Base-by-base conservation (phyloP, 1,140 invertebrate genomes). In the Globodera rostochiensis region DNA sequence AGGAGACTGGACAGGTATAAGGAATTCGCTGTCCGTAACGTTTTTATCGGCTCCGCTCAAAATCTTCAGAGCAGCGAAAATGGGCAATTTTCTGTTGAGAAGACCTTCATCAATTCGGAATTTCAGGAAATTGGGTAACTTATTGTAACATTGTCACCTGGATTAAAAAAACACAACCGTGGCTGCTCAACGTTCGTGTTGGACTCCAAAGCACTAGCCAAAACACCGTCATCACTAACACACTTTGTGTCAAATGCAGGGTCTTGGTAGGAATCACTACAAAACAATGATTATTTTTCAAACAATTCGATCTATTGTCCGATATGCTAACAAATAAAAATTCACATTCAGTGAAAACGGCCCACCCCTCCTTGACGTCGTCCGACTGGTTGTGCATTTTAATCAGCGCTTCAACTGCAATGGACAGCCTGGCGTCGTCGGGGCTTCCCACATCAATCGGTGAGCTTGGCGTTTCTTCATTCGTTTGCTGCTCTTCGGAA, bases 11-110 rank as follows among this genome's bases (percentile, higher is more conserved):
- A 78, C 25, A 45, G 76, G 76, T 71, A 78, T 70, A 6, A 78
- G 15, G 36, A 69, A 78, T 25, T 78, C 49, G 50, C 70, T 64
- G 49, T 46, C 15, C 13, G 6, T 6, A 13, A 25, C 5, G 19
- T n/a, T 77, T 77, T 77, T 66, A 46, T 78, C 64, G 45, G 21
- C 76, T 9, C 76, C 76, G 45, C 21, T 36, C 21, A 78, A 7
- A 53, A 78, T 69, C 45, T 78, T 47, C 25, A 78, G 70, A 15
- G 76, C 60, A n/a, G 57, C 76, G 46, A 46, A 78, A 78, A 78
- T n/a, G 46, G 76, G 76, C 19, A 70, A 21, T 49, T 4, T 25
- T 19, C 46, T 49, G 66, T 78, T 70, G 21, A 78, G 47, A 45
- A 67, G 49, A 36, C 45, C 76, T 78, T 21, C 19, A 45, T 21